Percentiles rank a stretch among this genome's conserved stretches.
Evolutionary conservation across 2,113 vertebrate genomes (phyloP).

Genomic region (Myiozetetes cayanensis): DNA sequence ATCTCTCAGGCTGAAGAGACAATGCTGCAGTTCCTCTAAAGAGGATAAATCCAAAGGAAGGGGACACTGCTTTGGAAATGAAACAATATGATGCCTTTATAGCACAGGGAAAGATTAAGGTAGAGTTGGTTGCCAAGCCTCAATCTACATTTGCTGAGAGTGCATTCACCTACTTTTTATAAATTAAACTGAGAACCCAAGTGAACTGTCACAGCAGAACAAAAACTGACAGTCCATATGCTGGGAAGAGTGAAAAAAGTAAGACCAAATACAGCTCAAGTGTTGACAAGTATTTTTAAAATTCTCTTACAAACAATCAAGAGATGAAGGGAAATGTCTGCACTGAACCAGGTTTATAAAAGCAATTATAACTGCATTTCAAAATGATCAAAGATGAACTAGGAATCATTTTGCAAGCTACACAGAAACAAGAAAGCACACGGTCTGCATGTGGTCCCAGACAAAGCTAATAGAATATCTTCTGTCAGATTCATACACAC

Average conservation of each 20-base stretch:
- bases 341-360: not conserved
- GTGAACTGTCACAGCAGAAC: not conserved
- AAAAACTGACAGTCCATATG: not conserved
- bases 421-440: not conserved
- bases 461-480: not conserved
- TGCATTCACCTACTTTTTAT: not conserved
- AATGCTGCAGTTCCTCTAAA: not conserved
- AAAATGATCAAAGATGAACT: not conserved
- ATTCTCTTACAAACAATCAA: not conserved
- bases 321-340: not conserved
- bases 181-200: not conserved
- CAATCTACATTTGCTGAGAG: not conserved
- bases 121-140: not conserved
- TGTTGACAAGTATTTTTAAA: conserved; percentile 6
- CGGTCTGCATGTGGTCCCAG: not conserved
- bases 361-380: not conserved
- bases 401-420: not conserved
- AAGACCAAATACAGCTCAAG: not conserved
- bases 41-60: not conserved
- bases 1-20: not conserved
- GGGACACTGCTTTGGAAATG: not conserved
- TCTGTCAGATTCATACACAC: not conserved
- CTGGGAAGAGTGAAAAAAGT: not conserved
- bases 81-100: not conserved
- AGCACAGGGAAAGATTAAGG: not conserved